Percentiles rank a stretch among this genome's conserved stretches.
Conservation (phyloP, 2,797 vertebrate species). For the Smutsia gigantea region DNA sequence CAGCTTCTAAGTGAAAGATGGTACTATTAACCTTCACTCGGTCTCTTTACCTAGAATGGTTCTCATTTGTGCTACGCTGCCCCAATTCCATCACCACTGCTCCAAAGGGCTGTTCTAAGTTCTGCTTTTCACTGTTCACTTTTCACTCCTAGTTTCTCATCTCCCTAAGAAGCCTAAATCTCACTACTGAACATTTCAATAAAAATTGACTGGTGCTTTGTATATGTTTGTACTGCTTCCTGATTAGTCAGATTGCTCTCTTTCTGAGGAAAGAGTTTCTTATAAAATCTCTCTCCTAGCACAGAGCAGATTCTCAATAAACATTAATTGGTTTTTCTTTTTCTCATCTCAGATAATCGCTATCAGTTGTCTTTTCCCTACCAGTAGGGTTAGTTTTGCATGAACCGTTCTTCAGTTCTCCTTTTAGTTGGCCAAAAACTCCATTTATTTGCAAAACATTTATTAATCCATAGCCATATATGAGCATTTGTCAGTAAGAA, state of each 20-base stretch:
- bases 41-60: neutral
- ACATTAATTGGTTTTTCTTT: neutral
- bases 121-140: neutral
- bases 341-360: slow-evolving; percentile 10
- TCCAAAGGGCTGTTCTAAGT: neutral
- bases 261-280: slow-evolving; percentile 19
- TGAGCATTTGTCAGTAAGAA: neutral
- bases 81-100: neutral
- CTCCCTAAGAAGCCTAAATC: neutral
- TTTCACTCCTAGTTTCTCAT: neutral
- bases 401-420: neutral
- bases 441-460: neutral
- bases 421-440: neutral
- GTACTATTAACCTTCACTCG: neutral
- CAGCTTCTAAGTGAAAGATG: neutral
- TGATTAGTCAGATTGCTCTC: neutral
- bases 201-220: neutral
- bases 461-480: neutral
- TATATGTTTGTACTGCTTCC: neutral
- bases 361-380: neutral
- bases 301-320: neutral
- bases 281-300: neutral
- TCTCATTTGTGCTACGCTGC: neutral
- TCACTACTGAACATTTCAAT: neutral
- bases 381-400: neutral